Evolutionary conservation across 2,797 vertebrate genomes (phyloP).

Genomic region (Halcyon smyrnensis): DNA sequence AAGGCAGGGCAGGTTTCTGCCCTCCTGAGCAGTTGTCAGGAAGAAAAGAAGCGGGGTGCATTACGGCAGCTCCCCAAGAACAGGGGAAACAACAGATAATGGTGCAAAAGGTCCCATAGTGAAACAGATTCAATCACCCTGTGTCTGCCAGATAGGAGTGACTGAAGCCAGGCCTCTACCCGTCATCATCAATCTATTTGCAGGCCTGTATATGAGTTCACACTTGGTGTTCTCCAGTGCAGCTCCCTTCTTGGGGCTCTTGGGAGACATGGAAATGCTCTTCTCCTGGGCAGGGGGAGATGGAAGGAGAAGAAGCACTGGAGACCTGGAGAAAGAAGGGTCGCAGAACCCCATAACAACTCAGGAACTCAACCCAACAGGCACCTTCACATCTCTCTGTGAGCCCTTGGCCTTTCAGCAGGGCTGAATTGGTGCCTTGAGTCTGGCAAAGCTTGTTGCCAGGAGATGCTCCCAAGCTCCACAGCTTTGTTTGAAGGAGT

Average conservation of each 20-base stretch:
- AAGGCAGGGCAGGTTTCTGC: neutral
- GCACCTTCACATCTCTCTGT: neutral
- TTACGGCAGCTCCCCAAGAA: neutral
- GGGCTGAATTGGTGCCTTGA: neutral
- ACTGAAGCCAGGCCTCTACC: slow-evolving; percentile 32
- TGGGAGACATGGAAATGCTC: neutral
- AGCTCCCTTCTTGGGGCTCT: neutral
- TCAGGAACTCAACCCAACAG: fast-evolving
- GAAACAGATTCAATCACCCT: neutral
- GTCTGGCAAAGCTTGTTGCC: neutral
- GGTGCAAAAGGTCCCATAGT: neutral
- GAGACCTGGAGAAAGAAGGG: neutral
- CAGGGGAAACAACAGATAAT: neutral
- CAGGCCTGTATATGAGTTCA: neutral
- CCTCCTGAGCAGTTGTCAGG: neutral
- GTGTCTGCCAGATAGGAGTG: slow-evolving; percentile 4
- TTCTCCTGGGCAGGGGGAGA: fast-evolving
- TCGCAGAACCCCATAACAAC: neutral
- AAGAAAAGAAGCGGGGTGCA: neutral
- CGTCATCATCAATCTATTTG: slow-evolving; percentile 31
- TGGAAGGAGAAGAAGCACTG: neutral
- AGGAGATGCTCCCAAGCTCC: neutral
- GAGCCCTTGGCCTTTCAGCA: neutral
- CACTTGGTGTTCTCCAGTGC: neutral
- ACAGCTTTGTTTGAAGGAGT: slow-evolving; percentile 14